Evolutionary conservation across 2,113 vertebrate genomes (phyloP).

Genomic region (Hemiprocne comata): DNA sequence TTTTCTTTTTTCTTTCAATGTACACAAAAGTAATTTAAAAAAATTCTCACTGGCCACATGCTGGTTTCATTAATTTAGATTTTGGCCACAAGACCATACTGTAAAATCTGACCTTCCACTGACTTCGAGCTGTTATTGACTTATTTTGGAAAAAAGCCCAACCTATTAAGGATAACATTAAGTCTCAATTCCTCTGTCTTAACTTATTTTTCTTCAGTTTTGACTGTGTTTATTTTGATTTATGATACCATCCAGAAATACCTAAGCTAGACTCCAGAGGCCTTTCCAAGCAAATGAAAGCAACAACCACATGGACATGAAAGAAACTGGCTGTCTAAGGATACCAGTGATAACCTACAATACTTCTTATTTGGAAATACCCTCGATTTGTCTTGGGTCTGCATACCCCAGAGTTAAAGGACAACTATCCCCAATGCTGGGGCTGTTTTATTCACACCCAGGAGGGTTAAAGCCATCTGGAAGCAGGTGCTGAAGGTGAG

Average conservation of each 20-base stretch:
- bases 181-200: neutral
- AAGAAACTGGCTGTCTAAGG: neutral
- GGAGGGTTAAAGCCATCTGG: neutral
- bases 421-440: neutral
- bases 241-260: neutral
- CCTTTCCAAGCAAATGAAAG: neutral
- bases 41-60: neutral
- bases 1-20: neutral
- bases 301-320: neutral
- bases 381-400: neutral
- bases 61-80: conserved; percentile 36
- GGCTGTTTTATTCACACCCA: neutral
- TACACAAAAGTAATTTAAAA: neutral
- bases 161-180: neutral
- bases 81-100: neutral
- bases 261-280: neutral
- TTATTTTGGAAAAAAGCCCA: conserved; percentile 18
- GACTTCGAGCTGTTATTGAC: neutral
- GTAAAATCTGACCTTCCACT: conserved; percentile 27
- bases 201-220: neutral
- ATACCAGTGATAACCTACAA: neutral
- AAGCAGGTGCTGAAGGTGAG: neutral
- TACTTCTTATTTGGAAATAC: neutral
- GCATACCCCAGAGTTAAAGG: neutral
- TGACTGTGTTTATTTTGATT: neutral